phyloP scores from a whole-genome alignment of 2,888 invertebrate species.

The Bruchidius siliquastri region DNA sequence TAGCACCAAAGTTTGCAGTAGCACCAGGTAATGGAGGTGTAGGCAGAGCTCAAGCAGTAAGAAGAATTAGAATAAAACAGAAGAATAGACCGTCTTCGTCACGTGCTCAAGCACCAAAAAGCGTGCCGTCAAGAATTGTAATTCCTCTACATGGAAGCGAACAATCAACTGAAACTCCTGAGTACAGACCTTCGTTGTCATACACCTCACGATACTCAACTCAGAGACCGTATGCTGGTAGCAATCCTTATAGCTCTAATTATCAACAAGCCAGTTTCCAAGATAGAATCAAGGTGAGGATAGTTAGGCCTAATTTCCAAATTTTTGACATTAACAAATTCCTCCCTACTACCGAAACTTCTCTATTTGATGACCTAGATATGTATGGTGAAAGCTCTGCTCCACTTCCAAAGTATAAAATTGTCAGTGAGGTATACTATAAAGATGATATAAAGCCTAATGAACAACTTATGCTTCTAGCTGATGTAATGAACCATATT shows the following conservation, averaged over 20 bases:
- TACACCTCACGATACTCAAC: not conserved
- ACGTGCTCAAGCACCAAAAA: not conserved
- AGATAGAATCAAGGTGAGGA: slow-evolving; percentile 13
- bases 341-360: slow-evolving; percentile 11
- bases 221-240: not conserved
- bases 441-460: slow-evolving; percentile 44
- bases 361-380: slow-evolving; percentile 7
- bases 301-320: slow-evolving; percentile 19
- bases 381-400: slow-evolving; percentile 15
- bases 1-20: not conserved
- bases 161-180: not conserved
- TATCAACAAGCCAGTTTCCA: slow-evolving; percentile 1
- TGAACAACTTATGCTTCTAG: slow-evolving; percentile 48
- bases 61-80: slow-evolving; percentile 10
- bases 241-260: not conserved
- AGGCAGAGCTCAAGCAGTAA: not conserved
- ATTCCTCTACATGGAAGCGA: not conserved
- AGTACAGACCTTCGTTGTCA: not conserved
- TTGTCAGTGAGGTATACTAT: slow-evolving; percentile 41
- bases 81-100: slow-evolving; percentile 1
- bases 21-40: not conserved
- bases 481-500: slow-evolving; percentile 52
- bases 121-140: slow-evolving; percentile 13
- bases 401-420: slow-evolving; percentile 29
- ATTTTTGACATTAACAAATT: slow-evolving; percentile 24